These are phyloP conservation scores for Bagarius yarrelli DNA, from an alignment of 2,113 vertebrate species.

Conservation along the genomic window DNA sequence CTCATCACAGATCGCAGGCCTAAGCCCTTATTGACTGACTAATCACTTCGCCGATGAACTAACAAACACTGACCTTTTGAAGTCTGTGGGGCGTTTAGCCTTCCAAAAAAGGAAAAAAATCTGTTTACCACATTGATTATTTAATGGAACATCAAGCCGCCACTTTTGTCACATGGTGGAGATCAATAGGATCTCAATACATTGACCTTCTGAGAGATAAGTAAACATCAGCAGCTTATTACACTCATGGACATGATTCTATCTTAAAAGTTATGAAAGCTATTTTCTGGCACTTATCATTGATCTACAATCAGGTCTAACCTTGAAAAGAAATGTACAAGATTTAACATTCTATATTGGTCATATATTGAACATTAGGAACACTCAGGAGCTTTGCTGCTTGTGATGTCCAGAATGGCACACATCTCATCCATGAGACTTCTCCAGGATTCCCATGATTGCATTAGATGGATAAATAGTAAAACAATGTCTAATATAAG, in stretches of 20 bases:
- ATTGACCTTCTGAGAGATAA: slow-evolving; percentile 77
- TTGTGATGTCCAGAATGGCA: neutral
- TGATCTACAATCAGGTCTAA: slow-evolving; percentile 21
- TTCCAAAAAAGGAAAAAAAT: slow-evolving; percentile 65
- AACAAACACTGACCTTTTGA: slow-evolving; percentile 93
- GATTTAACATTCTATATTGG: neutral
- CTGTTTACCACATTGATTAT: slow-evolving; percentile 88
- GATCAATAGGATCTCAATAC: slow-evolving; percentile 81
- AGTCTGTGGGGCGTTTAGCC: slow-evolving; percentile 81
- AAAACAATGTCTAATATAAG: too few relatives aligned
- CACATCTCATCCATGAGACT: too few relatives aligned
- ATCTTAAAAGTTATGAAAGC: slow-evolving; percentile 36
- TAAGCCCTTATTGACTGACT: slow-evolving; percentile 88
- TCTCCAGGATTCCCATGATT: too few relatives aligned
- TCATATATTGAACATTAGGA: neutral
- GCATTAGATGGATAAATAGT: too few relatives aligned
- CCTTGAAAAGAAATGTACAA: neutral
- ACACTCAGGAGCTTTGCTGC: neutral
- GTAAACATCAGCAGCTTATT: slow-evolving; percentile 60
- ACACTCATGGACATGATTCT: slow-evolving; percentile 40
- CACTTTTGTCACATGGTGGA: slow-evolving; percentile 86
- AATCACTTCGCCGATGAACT: slow-evolving; percentile 96
- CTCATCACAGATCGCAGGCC: slow-evolving; percentile 57
- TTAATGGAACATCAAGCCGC: slow-evolving; percentile 95
- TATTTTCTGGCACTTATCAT: slow-evolving; percentile 35